These are phyloP conservation scores for Holacanthus passer DNA, from an alignment of 2,113 vertebrate species.

Conservation along the genomic window DNA sequence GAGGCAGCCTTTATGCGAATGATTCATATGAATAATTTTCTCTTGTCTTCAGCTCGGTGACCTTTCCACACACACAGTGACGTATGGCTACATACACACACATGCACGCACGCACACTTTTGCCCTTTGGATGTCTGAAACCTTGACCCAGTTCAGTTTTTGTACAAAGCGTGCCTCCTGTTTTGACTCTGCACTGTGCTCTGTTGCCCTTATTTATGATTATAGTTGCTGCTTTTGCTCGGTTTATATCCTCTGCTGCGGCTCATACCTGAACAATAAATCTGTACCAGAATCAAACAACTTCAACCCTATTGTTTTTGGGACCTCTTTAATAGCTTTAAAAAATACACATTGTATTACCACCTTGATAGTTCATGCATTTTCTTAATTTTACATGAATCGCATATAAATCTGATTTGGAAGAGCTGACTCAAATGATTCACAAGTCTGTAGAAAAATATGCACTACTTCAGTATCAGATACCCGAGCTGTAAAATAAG, in stretches of 20 bases:
- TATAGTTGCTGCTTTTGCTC: background rate
- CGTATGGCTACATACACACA: background rate
- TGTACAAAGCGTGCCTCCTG: background rate
- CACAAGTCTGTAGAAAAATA: background rate
- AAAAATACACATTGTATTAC: constrained; percentile 3
- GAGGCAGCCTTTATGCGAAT: constrained; percentile 62
- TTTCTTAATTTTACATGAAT: background rate
- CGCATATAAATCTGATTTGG: background rate
- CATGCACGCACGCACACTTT: background rate
- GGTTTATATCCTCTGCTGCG: constrained; percentile 18
- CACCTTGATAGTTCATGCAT: too few relatives aligned
- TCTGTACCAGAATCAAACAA: background rate
- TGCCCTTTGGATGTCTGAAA: constrained; percentile 66
- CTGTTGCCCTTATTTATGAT: constrained; percentile 40
- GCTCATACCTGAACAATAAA: constrained; percentile 20
- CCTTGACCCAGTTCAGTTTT: constrained; percentile 73
- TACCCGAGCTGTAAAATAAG: background rate
- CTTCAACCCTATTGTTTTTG: background rate
- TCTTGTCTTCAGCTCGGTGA: constrained; percentile 45
- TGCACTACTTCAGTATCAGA: background rate
- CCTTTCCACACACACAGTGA: constrained; percentile 47
- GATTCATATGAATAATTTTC: constrained; percentile 72
- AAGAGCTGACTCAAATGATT: background rate
- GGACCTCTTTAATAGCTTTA: background rate
- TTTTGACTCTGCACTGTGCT: constrained; percentile 7